Conservation (phyloP, 2,113 vertebrate genomes). For the Leptocoma aspasia region DNA sequence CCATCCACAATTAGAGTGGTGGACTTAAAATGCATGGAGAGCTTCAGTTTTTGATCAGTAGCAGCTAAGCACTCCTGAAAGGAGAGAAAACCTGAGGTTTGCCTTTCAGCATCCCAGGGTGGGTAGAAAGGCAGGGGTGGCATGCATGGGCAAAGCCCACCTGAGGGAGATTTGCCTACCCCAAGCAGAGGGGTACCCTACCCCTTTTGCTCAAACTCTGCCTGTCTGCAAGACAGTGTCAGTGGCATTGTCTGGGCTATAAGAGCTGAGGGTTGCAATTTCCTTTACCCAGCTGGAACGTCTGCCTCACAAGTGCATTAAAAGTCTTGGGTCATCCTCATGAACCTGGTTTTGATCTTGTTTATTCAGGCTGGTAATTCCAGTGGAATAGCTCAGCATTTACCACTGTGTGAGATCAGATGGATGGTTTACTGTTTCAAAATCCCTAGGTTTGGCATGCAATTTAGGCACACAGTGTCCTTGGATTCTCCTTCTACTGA, state of each 20-base stretch:
- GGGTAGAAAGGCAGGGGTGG: not conserved
- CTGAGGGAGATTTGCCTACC: not conserved
- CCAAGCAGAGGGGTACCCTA: too few species aligned
- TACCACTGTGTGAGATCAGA: not conserved
- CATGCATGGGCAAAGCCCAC: not conserved
- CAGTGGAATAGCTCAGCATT: not conserved
- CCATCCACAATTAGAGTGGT: not conserved
- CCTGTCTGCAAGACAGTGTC: not conserved
- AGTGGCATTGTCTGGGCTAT: fast-evolving
- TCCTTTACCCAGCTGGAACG: not conserved
- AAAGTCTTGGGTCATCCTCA: not conserved
- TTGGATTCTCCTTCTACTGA: not conserved
- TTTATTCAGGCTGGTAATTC: not conserved
- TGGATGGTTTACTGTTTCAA: not conserved
- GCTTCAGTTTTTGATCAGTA: not conserved
- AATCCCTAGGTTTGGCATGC: not conserved
- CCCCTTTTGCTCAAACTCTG: not conserved
- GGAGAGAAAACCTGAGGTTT: not conserved
- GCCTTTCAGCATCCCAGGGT: not conserved
- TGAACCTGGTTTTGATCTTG: not conserved
- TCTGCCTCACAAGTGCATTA: not conserved
- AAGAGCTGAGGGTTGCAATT: not conserved
- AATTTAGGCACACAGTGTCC: not conserved
- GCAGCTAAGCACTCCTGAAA: not conserved
- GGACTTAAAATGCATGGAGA: not conserved